These are phyloP conservation scores for Diadema setosum DNA, from an alignment of 35 echinoderm and acorn worm genomes.

Conservation along the genomic window DNA sequence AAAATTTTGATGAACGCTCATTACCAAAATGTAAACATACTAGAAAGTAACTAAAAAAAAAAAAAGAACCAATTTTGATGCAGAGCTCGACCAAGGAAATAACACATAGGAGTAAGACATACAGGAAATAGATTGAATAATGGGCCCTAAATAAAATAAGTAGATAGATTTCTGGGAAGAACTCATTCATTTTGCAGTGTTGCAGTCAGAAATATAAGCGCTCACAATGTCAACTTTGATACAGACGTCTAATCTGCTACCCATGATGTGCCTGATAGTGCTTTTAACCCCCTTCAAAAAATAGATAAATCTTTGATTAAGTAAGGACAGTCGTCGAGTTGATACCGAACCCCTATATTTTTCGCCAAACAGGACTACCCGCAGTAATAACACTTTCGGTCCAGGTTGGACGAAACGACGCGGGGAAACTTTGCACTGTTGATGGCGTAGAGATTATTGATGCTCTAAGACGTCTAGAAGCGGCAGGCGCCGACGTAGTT, in stretches of 20 bases:
- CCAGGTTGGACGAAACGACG: background rate
- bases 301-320: background rate
- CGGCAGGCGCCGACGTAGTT: conserved; percentile 74
- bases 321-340: background rate
- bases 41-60: too few species aligned
- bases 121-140: too few species aligned
- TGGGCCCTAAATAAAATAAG: too few species aligned
- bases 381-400: conserved; percentile 39
- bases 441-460: conserved; percentile 54
- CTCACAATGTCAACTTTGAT: background rate
- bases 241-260: background rate
- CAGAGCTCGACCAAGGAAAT: too few species aligned
- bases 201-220: background rate
- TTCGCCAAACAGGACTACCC: conserved; percentile 26
- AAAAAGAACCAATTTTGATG: too few species aligned
- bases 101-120: too few species aligned
- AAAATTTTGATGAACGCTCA: too few species aligned
- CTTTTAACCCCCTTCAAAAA: background rate
- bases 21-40: too few species aligned
- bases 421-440: conserved; percentile 29
- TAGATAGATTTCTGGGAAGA: background rate
- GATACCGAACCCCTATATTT: background rate
- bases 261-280: background rate
- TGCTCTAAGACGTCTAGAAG: conserved; percentile 48
- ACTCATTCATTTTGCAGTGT: background rate